Percentiles rank a stretch among this genome's conserved stretches.
Evolutionary conservation across 1,140 invertebrate genomes (phyloP).

Genomic region (Coboldia fuscipes): DNA sequence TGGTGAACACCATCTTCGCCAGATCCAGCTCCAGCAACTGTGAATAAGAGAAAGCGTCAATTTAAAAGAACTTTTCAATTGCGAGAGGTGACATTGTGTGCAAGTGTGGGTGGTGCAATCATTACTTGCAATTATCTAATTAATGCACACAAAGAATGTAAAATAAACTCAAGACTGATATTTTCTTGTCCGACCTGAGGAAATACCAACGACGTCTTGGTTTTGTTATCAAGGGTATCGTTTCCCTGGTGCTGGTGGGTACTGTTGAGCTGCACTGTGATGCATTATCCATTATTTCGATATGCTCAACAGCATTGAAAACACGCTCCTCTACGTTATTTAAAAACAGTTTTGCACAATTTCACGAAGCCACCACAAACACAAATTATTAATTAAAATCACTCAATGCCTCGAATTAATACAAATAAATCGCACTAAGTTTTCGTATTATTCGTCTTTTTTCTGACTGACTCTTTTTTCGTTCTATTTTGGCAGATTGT

Average conservation of each 20-base stretch:
- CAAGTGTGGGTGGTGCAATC: not conserved
- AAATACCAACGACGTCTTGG: constrained; percentile 20
- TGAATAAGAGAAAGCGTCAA: constrained; percentile 9
- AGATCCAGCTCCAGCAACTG: constrained; percentile 40
- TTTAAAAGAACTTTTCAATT: not conserved
- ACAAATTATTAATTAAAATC: too few species aligned
- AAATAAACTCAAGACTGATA: not conserved
- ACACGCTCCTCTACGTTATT: too few species aligned
- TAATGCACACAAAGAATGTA: not conserved
- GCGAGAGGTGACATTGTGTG: not conserved
- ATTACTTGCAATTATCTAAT: not conserved
- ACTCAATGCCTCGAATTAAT: too few species aligned
- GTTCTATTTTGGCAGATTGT: too few species aligned
- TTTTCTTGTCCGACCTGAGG: constrained; percentile 19
- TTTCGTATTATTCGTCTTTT: too few species aligned
- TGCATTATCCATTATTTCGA: constrained; percentile 15
- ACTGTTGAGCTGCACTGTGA: constrained; percentile 16
- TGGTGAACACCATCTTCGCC: constrained; percentile 42
- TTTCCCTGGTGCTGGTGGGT: constrained; percentile 21
- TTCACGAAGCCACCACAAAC: too few species aligned
- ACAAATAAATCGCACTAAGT: too few species aligned
- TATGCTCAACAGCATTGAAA: too few species aligned
- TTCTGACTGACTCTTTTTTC: too few species aligned
- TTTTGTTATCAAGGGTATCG: constrained; percentile 24
- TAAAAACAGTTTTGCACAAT: too few species aligned